Evolutionary conservation across 2,888 invertebrate species (phyloP).

Genomic region (Xestia c-nigrum): DNA sequence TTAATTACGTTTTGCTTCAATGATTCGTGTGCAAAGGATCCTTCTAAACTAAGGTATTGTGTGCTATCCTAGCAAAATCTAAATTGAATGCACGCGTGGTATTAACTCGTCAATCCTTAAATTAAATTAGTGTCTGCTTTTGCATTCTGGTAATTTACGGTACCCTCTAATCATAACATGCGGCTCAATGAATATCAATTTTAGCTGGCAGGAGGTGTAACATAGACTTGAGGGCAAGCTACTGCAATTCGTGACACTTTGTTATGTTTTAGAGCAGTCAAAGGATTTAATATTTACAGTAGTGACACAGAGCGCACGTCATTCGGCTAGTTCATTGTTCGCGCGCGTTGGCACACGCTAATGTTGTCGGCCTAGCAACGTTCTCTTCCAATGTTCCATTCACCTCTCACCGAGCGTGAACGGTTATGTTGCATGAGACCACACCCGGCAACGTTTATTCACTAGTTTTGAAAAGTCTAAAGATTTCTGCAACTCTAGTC

Average conservation of each 20-base stretch:
- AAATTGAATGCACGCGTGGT: slow-evolving; percentile 7
- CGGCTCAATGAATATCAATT: slow-evolving; percentile 20
- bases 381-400: slow-evolving; percentile 85
- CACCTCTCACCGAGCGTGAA: slow-evolving; percentile 89
- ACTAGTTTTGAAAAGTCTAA: slow-evolving; percentile 55
- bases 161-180: neutral
- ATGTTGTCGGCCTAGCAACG: slow-evolving; percentile 88
- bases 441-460: slow-evolving; percentile 61
- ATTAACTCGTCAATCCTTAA: neutral
- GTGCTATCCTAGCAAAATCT: slow-evolving; percentile 34
- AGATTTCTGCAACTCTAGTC: slow-evolving; percentile 49
- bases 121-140: slow-evolving; percentile 4
- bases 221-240: slow-evolving; percentile 21
- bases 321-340: slow-evolving; percentile 88
- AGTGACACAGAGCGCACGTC: slow-evolving; percentile 80
- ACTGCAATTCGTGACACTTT: slow-evolving; percentile 57
- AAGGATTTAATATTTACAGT: slow-evolving; percentile 68
- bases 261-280: slow-evolving; percentile 55
- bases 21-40: slow-evolving; percentile 56
- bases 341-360: slow-evolving; percentile 86
- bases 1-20: slow-evolving; percentile 65
- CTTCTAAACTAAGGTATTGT: slow-evolving; percentile 45
- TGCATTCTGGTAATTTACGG: neutral
- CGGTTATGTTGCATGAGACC: slow-evolving; percentile 79
- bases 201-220: slow-evolving; percentile 7